phyloP scores from a whole-genome alignment of 2,797 vertebrate species.

The Phoxinus dragarum region DNA sequence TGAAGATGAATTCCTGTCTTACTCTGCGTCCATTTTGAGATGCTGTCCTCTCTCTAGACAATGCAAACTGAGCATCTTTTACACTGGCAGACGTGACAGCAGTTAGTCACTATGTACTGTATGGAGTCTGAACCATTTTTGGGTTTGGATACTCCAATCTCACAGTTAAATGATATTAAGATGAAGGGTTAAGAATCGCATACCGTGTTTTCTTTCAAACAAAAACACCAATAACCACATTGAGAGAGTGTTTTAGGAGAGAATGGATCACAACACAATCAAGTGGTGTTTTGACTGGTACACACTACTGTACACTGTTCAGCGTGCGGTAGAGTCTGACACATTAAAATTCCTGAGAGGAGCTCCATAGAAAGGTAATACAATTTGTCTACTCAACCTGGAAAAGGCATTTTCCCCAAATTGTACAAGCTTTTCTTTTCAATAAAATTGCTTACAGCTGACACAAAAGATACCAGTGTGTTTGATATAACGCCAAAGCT shows the following conservation, averaged over 20 bases:
- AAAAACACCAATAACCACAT: background rate
- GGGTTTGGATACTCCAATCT: background rate
- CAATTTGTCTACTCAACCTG: constrained; percentile 9
- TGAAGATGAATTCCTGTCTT: constrained; percentile 59
- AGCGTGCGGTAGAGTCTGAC: background rate
- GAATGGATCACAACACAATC: background rate
- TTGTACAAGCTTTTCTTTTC: background rate
- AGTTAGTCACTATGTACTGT: background rate
- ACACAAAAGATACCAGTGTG: background rate
- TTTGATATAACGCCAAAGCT: constrained; percentile 11
- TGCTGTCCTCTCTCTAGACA: background rate
- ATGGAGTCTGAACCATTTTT: background rate
- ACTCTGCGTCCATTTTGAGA: constrained; percentile 28
- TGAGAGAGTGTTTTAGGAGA: background rate
- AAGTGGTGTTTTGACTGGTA: background rate
- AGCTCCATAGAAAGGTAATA: constrained; percentile 13
- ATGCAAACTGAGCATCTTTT: constrained; percentile 26
- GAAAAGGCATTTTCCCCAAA: constrained; percentile 4
- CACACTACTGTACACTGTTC: background rate
- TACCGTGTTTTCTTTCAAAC: background rate
- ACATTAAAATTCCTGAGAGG: constrained; percentile 5
- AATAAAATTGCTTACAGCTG: constrained; percentile 5
- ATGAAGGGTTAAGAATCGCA: background rate
- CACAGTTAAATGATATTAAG: background rate
- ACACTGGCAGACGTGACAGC: background rate